These are phyloP conservation scores for Bostrychus sinensis DNA, from an alignment of 2,113 vertebrate species.

Conservation along the genomic window DNA sequence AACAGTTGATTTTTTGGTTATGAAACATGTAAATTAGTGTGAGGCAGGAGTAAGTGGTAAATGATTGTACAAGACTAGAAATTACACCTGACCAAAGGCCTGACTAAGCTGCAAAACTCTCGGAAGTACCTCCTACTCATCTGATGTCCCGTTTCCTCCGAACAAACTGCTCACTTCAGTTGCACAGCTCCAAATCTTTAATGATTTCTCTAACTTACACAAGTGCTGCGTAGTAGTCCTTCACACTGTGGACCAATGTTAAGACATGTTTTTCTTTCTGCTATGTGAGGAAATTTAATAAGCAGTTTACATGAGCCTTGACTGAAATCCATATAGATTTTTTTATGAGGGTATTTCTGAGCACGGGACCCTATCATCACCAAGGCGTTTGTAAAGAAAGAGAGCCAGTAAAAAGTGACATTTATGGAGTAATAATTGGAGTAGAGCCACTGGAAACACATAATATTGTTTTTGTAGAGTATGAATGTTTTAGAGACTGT, in stretches of 20 bases:
- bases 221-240: not conserved
- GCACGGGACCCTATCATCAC: slow-evolving; percentile 1
- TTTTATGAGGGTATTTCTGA: slow-evolving; percentile 7
- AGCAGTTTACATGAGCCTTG: slow-evolving; percentile 5
- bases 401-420: slow-evolving; percentile 2
- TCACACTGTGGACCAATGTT: not conserved
- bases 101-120: not conserved
- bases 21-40: not conserved
- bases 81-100: not conserved
- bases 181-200: not conserved
- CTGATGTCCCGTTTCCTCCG: slow-evolving; percentile 7
- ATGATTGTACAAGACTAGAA: not conserved
- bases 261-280: not conserved
- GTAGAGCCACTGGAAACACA: not conserved
- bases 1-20: not conserved
- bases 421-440: not conserved
- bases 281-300: not conserved
- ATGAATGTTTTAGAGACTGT: not conserved
- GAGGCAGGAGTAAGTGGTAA: not conserved
- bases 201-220: not conserved
- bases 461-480: not conserved
- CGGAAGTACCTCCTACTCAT: slow-evolving; percentile 9
- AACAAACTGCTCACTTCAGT: not conserved
- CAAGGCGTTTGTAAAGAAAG: not conserved
- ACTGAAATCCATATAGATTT: slow-evolving; percentile 1